Percentiles rank a stretch among this genome's conserved stretches.
Conservation (phyloP, 2,888 invertebrate genomes). For the Chirona hameri region DNA sequence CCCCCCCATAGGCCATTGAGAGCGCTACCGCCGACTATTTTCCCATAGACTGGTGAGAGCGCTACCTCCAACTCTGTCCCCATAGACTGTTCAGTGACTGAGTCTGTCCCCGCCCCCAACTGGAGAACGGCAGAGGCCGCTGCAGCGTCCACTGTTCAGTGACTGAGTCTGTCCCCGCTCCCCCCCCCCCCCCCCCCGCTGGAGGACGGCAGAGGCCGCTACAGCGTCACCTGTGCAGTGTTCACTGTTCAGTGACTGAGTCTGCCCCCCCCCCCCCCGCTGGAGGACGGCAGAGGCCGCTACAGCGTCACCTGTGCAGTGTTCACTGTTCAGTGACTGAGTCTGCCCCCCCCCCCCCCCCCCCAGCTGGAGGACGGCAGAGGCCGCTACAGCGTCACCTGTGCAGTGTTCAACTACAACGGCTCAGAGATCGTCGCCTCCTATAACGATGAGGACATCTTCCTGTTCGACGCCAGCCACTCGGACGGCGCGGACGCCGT, state of each 20-base stretch:
- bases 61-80: too few relatives aligned
- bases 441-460: slow-evolving; percentile 90
- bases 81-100: background rate
- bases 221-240: slow-evolving; percentile 85
- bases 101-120: too few relatives aligned
- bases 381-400: slow-evolving; percentile 59
- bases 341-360: background rate
- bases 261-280: too few relatives aligned
- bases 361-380: slow-evolving; percentile 33
- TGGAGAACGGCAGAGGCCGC: too few relatives aligned
- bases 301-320: slow-evolving; percentile 73
- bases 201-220: too few relatives aligned
- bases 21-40: too few relatives aligned
- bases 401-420: slow-evolving; percentile 84
- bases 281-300: slow-evolving; percentile 33
- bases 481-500: slow-evolving; percentile 53
- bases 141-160: too few relatives aligned
- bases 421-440: slow-evolving; percentile 89
- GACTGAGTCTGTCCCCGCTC: too few relatives aligned
- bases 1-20: background rate
- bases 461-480: slow-evolving; percentile 69
- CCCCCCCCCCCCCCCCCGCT: too few relatives aligned
- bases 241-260: too few relatives aligned
- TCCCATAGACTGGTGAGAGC: too few relatives aligned
- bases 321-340: slow-evolving; percentile 62